Conservation (phyloP, 30 jellyfish, hydroid and myxozoan genomes). For the Cassiopea xamachana region DNA sequence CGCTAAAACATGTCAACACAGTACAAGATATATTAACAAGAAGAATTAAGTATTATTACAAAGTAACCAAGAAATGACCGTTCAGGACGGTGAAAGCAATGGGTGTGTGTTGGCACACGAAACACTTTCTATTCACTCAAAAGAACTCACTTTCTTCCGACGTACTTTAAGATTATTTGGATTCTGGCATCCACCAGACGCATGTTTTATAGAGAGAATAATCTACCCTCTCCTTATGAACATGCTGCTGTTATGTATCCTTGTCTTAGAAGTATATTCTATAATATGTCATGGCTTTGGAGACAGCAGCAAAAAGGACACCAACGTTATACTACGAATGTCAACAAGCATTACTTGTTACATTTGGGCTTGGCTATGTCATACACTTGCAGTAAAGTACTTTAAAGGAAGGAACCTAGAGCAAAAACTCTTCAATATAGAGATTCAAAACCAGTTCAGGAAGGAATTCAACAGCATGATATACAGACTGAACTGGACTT, state of each 20-base stretch:
- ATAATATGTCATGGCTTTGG: background rate
- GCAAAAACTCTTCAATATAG: background rate
- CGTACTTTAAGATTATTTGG: slow-evolving; percentile 15
- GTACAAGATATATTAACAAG: no score
- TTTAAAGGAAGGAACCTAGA: background rate
- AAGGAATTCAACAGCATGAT: background rate
- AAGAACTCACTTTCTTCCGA: slow-evolving; percentile 1
- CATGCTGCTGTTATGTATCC: background rate
- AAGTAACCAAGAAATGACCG: background rate
- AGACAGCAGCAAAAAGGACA: background rate
- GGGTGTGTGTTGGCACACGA: background rate
- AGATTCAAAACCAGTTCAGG: background rate
- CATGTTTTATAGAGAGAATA: background rate
- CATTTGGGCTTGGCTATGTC: slow-evolving; percentile 10
- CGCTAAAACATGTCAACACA: no score
- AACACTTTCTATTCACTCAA: background rate
- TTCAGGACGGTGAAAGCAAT: background rate
- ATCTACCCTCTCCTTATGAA: slow-evolving; percentile 1
- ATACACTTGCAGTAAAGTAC: background rate
- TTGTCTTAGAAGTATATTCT: background rate
- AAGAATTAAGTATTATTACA: no score
- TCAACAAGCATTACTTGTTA: background rate
- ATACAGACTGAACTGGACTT: background rate
- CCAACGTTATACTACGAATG: background rate
- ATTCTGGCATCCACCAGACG: slow-evolving; percentile 38